These are phyloP conservation scores for Nannoperca obscura DNA, from an alignment of 2,797 vertebrate species.

Conservation along the genomic window DNA sequence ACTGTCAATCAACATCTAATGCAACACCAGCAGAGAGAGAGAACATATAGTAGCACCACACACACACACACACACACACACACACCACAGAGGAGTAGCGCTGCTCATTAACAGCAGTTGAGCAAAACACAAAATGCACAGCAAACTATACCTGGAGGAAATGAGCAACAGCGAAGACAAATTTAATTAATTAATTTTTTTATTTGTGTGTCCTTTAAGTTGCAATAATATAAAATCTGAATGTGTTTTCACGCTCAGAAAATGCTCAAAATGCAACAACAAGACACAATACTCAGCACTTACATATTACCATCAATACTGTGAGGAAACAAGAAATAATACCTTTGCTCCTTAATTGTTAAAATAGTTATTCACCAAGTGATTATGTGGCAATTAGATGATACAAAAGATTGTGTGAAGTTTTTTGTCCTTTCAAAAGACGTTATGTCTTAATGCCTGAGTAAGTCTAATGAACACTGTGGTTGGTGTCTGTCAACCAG, in stretches of 20 bases:
- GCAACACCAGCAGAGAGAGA: background rate
- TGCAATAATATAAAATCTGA: background rate
- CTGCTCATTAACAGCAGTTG: constrained; percentile 26
- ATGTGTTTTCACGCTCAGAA: background rate
- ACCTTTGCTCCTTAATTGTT: constrained; percentile 59
- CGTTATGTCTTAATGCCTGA: constrained; percentile 71
- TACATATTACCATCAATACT: background rate
- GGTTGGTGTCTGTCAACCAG: constrained; percentile 69
- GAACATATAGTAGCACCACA: background rate
- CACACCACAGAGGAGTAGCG: constrained; percentile 2
- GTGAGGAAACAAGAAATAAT: background rate
- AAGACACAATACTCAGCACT: background rate
- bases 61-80: constrained; percentile 9
- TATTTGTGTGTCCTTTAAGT: background rate
- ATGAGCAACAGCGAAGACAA: background rate
- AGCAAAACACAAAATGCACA: constrained; percentile 4
- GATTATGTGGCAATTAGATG: constrained; percentile 61
- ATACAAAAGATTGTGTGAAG: constrained; percentile 51
- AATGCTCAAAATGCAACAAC: background rate
- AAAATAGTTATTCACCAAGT: constrained; percentile 50
- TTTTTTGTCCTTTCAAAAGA: constrained; percentile 55
- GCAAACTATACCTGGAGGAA: constrained; percentile 8
- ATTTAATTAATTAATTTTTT: background rate
- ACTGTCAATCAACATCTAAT: constrained; percentile 71
- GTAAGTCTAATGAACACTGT: constrained; percentile 76